Evolutionary conservation across 2,888 invertebrate species (phyloP).

Genomic region (Ormyrus nitidulus): DNA sequence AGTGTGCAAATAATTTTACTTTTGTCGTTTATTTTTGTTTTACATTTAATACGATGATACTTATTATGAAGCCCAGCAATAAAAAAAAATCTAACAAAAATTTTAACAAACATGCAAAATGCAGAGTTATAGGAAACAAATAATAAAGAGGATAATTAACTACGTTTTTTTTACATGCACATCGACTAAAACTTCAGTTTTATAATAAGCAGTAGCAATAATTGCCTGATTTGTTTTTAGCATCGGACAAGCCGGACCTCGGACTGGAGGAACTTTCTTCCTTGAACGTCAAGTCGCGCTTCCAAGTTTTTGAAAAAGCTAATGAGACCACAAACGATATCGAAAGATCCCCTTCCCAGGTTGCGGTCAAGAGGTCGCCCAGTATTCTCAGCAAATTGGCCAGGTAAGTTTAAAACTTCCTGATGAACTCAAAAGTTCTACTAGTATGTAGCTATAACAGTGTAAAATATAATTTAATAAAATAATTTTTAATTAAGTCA

Average conservation of each 20-base stretch:
- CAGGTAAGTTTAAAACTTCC: slow-evolving; percentile 78
- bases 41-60: too few relatives aligned
- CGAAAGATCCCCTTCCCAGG: slow-evolving; percentile 76
- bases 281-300: slow-evolving; percentile 89
- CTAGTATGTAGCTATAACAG: not conserved
- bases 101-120: not conserved
- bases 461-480: too few relatives aligned
- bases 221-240: slow-evolving; percentile 74
- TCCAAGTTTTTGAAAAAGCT: slow-evolving; percentile 87
- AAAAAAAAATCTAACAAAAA: too few relatives aligned
- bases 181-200: not conserved
- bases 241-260: slow-evolving; percentile 90
- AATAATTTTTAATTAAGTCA: slow-evolving; percentile 37
- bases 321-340: slow-evolving; percentile 75
- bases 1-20: slow-evolving; percentile 36
- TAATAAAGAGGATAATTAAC: too few relatives aligned
- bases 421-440: slow-evolving; percentile 15
- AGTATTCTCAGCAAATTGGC: slow-evolving; percentile 88
- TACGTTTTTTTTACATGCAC: not conserved
- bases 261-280: slow-evolving; percentile 89
- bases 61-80: too few relatives aligned
- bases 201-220: too few relatives aligned
- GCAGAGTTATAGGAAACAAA: slow-evolving; percentile 10
- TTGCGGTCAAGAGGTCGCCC: slow-evolving; percentile 82
- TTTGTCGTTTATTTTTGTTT: slow-evolving; percentile 17